Conservation (phyloP, 2,888 invertebrate species). For the Eristalis intricaria region DNA sequence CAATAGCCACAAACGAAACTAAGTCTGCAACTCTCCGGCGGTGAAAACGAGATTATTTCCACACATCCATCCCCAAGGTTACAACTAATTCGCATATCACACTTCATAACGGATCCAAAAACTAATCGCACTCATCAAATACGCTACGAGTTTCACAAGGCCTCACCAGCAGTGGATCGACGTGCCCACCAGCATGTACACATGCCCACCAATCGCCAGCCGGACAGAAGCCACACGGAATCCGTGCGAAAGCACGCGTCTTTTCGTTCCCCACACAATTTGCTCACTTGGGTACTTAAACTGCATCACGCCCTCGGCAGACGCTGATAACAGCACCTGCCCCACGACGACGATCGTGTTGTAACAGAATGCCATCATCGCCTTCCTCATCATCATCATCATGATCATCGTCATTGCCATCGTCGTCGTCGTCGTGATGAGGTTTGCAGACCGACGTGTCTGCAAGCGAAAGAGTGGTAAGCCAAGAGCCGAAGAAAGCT, state of each 20-base stretch:
- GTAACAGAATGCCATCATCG: conserved; percentile 36
- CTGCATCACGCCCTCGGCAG: background rate
- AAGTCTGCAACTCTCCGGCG: background rate
- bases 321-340: background rate
- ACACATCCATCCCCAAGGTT: conserved; percentile 52
- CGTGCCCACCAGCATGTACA: conserved; percentile 27
- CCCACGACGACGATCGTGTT: conserved; percentile 1
- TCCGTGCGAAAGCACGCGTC: background rate
- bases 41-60: conserved; percentile 49
- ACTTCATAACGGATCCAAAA: conserved; percentile 41
- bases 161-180: background rate
- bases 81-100: conserved; percentile 45
- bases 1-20: background rate
- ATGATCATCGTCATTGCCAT: conserved; percentile 30
- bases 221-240: background rate
- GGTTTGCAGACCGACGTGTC: conserved; percentile 46
- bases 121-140: conserved; percentile 49
- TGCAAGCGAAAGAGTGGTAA: conserved; percentile 52
- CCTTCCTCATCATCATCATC: conserved; percentile 4
- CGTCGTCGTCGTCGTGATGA: conserved; percentile 3
- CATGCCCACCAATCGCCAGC: conserved; percentile 4
- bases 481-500: conserved; percentile 53
- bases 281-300: background rate
- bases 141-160: conserved; percentile 38
- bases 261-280: background rate